Evolutionary conservation across 2,113 vertebrate species (phyloP).

Genomic region (Malurus cyaneus): DNA sequence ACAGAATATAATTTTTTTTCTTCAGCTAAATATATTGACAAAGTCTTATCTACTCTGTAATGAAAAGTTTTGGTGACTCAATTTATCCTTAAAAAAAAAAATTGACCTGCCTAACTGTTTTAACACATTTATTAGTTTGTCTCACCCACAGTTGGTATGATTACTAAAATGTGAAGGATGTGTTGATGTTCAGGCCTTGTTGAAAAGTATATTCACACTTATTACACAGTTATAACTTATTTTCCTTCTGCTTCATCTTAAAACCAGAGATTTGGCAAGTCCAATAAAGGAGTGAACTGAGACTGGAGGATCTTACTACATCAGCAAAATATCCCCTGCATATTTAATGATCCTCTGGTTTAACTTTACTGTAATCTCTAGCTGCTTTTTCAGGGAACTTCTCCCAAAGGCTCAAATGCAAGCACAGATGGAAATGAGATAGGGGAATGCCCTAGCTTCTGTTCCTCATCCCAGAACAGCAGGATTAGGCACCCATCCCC

Average conservation of each 20-base stretch:
- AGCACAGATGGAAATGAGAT: neutral
- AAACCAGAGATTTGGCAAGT: neutral
- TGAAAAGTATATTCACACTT: neutral
- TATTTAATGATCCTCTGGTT: neutral
- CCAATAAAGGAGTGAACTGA: neutral
- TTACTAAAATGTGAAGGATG: neutral
- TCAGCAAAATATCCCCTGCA: neutral
- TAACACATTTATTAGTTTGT: neutral
- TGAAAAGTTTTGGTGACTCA: neutral
- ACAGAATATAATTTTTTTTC: neutral
- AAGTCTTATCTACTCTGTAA: neutral
- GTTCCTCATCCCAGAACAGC: neutral
- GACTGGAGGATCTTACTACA: neutral
- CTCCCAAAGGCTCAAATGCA: neutral
- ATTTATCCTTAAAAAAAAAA: neutral
- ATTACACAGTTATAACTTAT: neutral
- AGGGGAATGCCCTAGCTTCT: neutral
- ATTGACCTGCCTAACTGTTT: neutral
- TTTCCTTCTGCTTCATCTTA: neutral
- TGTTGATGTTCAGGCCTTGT: neutral
- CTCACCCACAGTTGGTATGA: neutral
- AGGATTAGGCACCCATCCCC: neutral
- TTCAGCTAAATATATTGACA: neutral
- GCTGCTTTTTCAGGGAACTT: neutral
- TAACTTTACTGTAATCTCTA: neutral